Evolutionary conservation across 2,113 vertebrate genomes (phyloP).

Genomic region (Telmatochromis sp.): DNA sequence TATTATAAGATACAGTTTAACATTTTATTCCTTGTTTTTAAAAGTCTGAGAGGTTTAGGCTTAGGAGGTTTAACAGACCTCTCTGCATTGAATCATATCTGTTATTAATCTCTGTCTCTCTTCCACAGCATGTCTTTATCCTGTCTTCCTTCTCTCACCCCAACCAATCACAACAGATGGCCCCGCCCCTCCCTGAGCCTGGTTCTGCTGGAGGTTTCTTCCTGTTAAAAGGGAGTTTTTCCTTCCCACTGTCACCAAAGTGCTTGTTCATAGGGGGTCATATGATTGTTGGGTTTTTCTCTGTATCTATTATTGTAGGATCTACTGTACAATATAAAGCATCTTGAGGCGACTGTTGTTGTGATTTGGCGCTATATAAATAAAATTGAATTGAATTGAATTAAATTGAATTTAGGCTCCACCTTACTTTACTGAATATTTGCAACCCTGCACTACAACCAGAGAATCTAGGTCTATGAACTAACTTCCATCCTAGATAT

Average conservation of each 20-base stretch:
- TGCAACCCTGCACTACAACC: neutral
- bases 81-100: accelerated
- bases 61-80: too few species aligned
- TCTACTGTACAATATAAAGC: neutral
- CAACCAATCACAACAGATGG: too few species aligned
- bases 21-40: neutral
- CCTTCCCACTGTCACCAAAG: neutral
- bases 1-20: neutral
- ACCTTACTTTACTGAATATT: neutral
- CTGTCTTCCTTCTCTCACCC: too few species aligned
- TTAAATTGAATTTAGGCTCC: neutral
- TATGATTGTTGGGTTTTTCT: neutral
- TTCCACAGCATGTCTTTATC: too few species aligned
- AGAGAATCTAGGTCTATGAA: neutral
- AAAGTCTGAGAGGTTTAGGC: neutral
- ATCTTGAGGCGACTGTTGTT: neutral
- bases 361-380: neutral
- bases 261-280: neutral
- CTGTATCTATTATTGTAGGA: neutral
- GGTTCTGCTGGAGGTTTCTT: too few species aligned
- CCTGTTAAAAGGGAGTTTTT: neutral
- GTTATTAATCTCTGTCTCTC: too few species aligned
- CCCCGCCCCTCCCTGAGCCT: too few species aligned
- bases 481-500: neutral
- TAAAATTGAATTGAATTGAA: neutral